Conservation (phyloP, 2,113 vertebrate species). For the Oxyura jamaicensis region DNA sequence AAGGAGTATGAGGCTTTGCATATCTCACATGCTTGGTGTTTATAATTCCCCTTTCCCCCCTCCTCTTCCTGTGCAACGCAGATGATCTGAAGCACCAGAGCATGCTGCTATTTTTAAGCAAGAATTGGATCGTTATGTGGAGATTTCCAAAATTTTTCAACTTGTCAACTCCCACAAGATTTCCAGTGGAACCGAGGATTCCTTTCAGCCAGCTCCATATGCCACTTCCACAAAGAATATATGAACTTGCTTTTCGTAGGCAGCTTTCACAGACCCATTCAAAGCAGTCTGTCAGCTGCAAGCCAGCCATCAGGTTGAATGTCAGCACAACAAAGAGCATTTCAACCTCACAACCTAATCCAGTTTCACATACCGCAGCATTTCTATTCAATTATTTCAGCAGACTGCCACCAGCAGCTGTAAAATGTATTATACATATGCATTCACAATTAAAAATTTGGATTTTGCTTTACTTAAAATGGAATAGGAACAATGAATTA, state of each 20-base stretch:
- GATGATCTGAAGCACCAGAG: not conserved
- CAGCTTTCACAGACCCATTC: constrained; percentile 60
- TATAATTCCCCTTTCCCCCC: not conserved
- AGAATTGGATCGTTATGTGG: constrained; percentile 45
- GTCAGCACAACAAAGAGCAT: constrained; percentile 38
- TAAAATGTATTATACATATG: not conserved
- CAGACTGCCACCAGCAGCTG: not conserved
- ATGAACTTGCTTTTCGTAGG: constrained; percentile 39
- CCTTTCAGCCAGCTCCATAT: constrained; percentile 65
- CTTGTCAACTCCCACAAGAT: constrained; percentile 66
- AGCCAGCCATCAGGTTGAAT: constrained; percentile 42
- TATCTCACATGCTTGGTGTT: not conserved
- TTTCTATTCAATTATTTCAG: constrained; percentile 19
- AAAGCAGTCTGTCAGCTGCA: constrained; percentile 53
- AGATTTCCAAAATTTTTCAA: constrained; percentile 56
- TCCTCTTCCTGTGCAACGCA: not conserved
- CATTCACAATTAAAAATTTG: not conserved
- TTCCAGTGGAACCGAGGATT: constrained; percentile 52
- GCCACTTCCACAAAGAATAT: constrained; percentile 44
- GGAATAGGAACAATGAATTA: not conserved
- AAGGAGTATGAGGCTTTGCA: not conserved
- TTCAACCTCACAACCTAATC: constrained; percentile 27
- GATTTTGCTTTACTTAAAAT: not conserved
- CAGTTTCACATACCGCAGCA: not conserved
- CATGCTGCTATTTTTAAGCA: constrained; percentile 34